Conservation (phyloP, 2,113 vertebrate genomes). For the Boulengeromyrus knoepffleri region DNA sequence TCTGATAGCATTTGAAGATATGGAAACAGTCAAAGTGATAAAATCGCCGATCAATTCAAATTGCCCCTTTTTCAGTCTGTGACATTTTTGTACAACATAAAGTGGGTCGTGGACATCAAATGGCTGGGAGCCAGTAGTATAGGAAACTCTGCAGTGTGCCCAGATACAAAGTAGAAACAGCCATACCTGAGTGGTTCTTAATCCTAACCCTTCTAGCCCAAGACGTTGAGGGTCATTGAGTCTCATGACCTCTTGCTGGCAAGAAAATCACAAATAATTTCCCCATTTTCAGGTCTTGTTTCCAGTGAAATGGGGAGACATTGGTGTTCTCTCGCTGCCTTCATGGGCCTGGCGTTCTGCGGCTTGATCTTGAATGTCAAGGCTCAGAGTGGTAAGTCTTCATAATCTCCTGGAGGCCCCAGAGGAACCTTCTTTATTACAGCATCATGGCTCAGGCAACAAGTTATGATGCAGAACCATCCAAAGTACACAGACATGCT, state of each 20-base stretch:
- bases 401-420: neutral
- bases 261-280: neutral
- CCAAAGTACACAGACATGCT: neutral
- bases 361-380: conserved; percentile 47
- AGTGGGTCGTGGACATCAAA: neutral
- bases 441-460: neutral
- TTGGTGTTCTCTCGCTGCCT: conserved; percentile 52
- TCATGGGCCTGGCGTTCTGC: conserved; percentile 63
- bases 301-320: conserved; percentile 68
- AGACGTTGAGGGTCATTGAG: neutral
- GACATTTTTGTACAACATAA: neutral
- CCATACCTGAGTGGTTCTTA: neutral
- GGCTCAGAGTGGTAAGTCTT: conserved; percentile 67
- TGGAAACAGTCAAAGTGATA: neutral
- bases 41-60: neutral
- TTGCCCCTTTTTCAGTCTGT: neutral
- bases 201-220: neutral
- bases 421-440: neutral
- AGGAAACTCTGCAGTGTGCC: neutral
- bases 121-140: neutral
- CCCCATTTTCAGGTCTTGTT: conserved; percentile 37
- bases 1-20: neutral
- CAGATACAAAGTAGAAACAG: neutral
- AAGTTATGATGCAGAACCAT: neutral
- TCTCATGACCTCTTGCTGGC: too few species aligned